Conservation (phyloP, 2,113 vertebrate species). For the Columba livia region DNA sequence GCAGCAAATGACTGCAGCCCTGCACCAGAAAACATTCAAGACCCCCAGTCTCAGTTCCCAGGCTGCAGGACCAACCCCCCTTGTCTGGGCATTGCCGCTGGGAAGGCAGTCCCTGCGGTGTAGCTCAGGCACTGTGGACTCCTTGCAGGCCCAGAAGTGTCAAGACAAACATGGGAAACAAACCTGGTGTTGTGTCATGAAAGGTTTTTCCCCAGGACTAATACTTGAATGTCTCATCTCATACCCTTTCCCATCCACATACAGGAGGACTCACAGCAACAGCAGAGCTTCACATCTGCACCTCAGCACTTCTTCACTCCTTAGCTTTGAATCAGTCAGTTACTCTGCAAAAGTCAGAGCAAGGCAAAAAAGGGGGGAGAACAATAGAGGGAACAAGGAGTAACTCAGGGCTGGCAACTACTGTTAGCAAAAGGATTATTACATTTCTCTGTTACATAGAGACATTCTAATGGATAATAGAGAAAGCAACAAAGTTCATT, state of each 20-base stretch:
- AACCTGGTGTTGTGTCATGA: not conserved
- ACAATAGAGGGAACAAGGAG: rapidly evolving
- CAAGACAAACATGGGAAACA: not conserved
- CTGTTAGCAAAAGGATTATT: not conserved
- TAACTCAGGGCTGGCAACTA: not conserved
- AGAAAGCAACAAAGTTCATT: not conserved
- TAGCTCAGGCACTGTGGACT: not conserved
- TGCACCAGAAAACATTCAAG: not conserved
- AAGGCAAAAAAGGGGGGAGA: not conserved
- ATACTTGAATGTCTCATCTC: not conserved
- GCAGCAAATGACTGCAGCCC: not conserved
- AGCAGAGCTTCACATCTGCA: not conserved
- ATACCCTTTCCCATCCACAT: not conserved
- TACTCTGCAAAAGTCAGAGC: not conserved
- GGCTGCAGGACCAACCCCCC: not conserved
- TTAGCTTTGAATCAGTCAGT: not conserved
- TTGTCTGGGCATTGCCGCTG: not conserved
- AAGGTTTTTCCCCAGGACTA: not conserved
- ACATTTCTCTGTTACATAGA: not conserved
- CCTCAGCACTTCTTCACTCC: not conserved
- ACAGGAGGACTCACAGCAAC: not conserved
- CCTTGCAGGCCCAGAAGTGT: not conserved
- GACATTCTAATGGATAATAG: not conserved
- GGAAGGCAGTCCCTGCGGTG: not conserved
- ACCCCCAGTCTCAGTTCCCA: not conserved